phyloP scores from a whole-genome alignment of 2,113 vertebrate genomes.

The Gallinago jamesoni region DNA sequence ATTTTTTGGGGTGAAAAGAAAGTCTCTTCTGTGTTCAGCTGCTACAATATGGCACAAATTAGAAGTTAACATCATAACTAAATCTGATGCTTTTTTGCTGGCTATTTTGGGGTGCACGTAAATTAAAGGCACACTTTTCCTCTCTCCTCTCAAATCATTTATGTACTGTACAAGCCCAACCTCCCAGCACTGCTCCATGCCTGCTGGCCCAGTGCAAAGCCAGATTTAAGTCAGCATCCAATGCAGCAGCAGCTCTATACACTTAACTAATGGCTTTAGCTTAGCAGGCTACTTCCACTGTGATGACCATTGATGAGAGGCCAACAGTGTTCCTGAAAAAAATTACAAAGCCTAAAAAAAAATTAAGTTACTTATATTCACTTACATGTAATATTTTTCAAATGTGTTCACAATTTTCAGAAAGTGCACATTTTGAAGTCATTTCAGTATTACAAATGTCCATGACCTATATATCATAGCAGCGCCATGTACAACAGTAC shows the following conservation, averaged over 20 bases:
- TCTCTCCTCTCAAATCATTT: neutral
- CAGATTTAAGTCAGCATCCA: neutral
- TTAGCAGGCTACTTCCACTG: slow-evolving; percentile 28
- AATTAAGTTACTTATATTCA: neutral
- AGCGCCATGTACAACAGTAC: neutral
- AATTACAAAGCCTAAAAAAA: neutral
- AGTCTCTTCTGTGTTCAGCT: neutral
- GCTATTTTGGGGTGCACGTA: slow-evolving; percentile 35
- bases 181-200: slow-evolving; percentile 40
- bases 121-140: slow-evolving; percentile 56
- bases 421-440: slow-evolving; percentile 39
- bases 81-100: slow-evolving; percentile 7
- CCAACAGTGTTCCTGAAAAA: slow-evolving; percentile 5
- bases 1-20: neutral
- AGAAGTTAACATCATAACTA: neutral
- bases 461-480: neutral
- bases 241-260: neutral
- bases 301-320: neutral
- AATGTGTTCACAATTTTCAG: slow-evolving; percentile 6
- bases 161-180: neutral
- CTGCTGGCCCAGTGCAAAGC: slow-evolving; percentile 37
- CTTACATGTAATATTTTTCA: neutral
- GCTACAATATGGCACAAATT: slow-evolving; percentile 30
- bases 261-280: neutral
- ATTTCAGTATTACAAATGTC: slow-evolving; percentile 13